Evolutionary conservation across 2,888 invertebrate species (phyloP).

Genomic region (Rhyacophila evoluta): DNA sequence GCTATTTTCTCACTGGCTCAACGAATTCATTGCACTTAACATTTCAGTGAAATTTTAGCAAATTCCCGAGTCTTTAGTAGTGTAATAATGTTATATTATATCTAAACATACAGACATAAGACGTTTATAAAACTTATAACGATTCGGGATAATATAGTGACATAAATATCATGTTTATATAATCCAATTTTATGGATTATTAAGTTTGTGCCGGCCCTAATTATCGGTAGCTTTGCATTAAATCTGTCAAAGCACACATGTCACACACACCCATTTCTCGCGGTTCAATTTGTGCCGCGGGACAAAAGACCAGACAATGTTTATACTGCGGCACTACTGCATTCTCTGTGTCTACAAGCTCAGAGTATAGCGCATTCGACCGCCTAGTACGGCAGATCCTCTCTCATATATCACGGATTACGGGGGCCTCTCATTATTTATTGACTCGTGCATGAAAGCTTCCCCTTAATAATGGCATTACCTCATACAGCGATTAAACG

Average conservation of each 20-base stretch:
- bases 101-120: too few relatives aligned
- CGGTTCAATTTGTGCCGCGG: background rate
- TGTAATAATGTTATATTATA: too few relatives aligned
- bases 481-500: background rate
- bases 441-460: background rate
- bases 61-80: too few relatives aligned
- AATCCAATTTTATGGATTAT: too few relatives aligned
- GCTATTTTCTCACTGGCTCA: too few relatives aligned
- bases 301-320: background rate
- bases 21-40: too few relatives aligned
- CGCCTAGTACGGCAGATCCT: background rate
- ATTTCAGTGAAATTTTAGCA: too few relatives aligned
- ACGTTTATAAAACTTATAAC: too few relatives aligned
- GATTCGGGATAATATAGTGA: too few relatives aligned
- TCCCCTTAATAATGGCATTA: background rate
- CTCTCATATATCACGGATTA: background rate
- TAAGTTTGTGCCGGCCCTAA: background rate
- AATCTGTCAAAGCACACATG: background rate
- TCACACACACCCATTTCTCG: background rate
- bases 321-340: background rate
- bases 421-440: slow-evolving; percentile 1
- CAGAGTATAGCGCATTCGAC: too few relatives aligned
- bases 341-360: background rate
- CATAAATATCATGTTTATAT: too few relatives aligned
- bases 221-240: background rate